A percentile compares a stretch with the other conserved stretches of the same genome.
Evolutionary conservation across 2,888 invertebrate genomes (phyloP).

Genomic region (Trypoxylon attenuatum): DNA sequence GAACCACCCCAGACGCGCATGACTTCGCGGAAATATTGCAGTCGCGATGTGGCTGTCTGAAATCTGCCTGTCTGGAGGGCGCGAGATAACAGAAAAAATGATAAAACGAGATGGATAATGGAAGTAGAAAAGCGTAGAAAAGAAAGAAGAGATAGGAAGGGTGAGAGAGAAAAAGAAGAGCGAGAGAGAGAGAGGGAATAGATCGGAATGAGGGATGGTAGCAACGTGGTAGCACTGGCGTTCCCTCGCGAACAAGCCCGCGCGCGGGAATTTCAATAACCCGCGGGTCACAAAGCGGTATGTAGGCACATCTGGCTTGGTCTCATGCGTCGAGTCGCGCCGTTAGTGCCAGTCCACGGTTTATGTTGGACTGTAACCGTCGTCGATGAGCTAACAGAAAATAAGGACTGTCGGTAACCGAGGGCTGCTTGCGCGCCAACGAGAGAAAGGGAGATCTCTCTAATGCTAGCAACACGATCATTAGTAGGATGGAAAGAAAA

Average conservation of each 20-base stretch:
- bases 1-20: too few species aligned
- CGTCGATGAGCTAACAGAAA: slow-evolving; percentile 59
- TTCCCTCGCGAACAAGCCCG: slow-evolving; percentile 27
- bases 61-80: too few species aligned
- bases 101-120: neutral
- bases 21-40: too few species aligned
- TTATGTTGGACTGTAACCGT: slow-evolving; percentile 12
- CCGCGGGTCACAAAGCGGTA: slow-evolving; percentile 68
- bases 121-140: slow-evolving; percentile 1
- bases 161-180: neutral
- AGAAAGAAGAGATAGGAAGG: neutral
- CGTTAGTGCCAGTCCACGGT: slow-evolving; percentile 1
- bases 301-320: slow-evolving; percentile 68
- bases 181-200: neutral
- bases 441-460: too few species aligned
- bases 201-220: neutral
- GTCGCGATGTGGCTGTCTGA: too few species aligned
- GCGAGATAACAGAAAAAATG: neutral
- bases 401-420: slow-evolving; percentile 65
- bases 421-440: too few species aligned
- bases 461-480: too few species aligned
- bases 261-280: slow-evolving; percentile 66
- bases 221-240: slow-evolving; percentile 12
- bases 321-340: slow-evolving; percentile 66
- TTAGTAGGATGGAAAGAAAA: too few species aligned